A percentile compares a stretch with the other conserved stretches of the same genome.
phyloP scores from a whole-genome alignment of 2,797 vertebrate genomes.

The Sebastes diploproa region DNA sequence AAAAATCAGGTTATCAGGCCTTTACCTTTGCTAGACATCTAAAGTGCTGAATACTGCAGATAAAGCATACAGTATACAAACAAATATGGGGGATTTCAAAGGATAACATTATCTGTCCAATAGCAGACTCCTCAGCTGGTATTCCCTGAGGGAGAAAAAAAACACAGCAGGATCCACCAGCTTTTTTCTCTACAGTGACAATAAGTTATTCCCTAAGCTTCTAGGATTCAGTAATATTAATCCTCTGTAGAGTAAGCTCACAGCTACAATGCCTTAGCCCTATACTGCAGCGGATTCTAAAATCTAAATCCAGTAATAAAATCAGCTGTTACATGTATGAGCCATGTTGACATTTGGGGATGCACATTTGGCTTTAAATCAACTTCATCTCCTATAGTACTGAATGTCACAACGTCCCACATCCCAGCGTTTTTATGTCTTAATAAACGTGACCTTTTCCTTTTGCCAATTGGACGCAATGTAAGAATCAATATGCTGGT shows the following conservation, averaged over 20 bases:
- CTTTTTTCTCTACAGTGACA: conserved; percentile 60
- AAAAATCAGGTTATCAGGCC: neutral
- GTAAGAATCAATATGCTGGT: conserved; percentile 51
- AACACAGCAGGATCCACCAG: conserved; percentile 49
- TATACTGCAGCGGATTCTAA: conserved; percentile 37
- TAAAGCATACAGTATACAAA: conserved; percentile 44
- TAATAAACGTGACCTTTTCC: conserved; percentile 70
- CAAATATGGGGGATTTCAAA: conserved; percentile 58
- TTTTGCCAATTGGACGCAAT: conserved; percentile 45
- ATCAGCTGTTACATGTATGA: conserved; percentile 60
- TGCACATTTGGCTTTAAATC: conserved; percentile 66
- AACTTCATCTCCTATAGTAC: conserved; percentile 35
- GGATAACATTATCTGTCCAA: conserved; percentile 66
- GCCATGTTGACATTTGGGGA: conserved; percentile 67
- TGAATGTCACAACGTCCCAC: conserved; percentile 57
- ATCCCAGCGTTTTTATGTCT: conserved; percentile 50
- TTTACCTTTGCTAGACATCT: conserved; percentile 30
- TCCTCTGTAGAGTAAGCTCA: conserved; percentile 57
- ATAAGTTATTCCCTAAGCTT: conserved; percentile 70
- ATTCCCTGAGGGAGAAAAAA: conserved; percentile 51
- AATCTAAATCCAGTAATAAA: conserved; percentile 69
- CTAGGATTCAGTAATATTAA: conserved; percentile 69
- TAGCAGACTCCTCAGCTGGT: conserved; percentile 54
- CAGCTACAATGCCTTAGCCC: conserved; percentile 43
- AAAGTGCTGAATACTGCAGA: conserved; percentile 43